Base-by-base conservation (phyloP, 2,888 invertebrate genomes). In the Neoitamus cyanurus region DNA sequence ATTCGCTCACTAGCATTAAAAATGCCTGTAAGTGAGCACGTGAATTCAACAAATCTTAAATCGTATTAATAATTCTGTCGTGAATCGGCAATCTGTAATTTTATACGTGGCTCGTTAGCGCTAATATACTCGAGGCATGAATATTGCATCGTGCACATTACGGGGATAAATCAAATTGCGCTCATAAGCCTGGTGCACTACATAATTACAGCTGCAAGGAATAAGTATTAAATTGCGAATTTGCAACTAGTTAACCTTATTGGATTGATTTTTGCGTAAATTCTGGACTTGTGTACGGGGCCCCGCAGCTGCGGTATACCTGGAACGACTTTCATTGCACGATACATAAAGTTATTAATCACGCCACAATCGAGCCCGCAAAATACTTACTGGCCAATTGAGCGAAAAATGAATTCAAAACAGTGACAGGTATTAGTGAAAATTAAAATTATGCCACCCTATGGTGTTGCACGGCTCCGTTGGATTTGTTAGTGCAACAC, bases 221-320 rank as follows among this genome's bases (percentile, higher is more conserved):
- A 58, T 58, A 58, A 3, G 58, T 7, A 58, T 25, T 58, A 25
- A 58, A n/a, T n/a, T 58, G 58, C 9, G 58, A 58, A 58, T 58
- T 58, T 58, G 25, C 58, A 58, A 58, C 58, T 58, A 58, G 58
- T 58, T 58, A 58, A 58, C 58, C 58, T 58, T 58, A 58, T 58
- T 58, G 20, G 20, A 25, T 25, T 15, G 20, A 58, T 58, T 58
- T 58, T 58, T 58, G 58, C 58, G 58, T 58, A 58, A 58, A 58
- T 58, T 58, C 58, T 58, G 58, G 58, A 58, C 25, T 58, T 20
- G 58, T 58, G 20, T 5, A 58, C 58, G 9, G 58, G 3, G 34
- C 4, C 34, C 20, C 15, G 7, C 58, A 58, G 58, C 58, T 58
- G 58, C 58, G 20, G 3, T 5, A 6, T 42, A n/a, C 42, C 42